A percentile compares a stretch with the other conserved stretches of the same genome.
phyloP scores from a whole-genome alignment of 2,888 invertebrate genomes.

The Parnassius orleans region DNA sequence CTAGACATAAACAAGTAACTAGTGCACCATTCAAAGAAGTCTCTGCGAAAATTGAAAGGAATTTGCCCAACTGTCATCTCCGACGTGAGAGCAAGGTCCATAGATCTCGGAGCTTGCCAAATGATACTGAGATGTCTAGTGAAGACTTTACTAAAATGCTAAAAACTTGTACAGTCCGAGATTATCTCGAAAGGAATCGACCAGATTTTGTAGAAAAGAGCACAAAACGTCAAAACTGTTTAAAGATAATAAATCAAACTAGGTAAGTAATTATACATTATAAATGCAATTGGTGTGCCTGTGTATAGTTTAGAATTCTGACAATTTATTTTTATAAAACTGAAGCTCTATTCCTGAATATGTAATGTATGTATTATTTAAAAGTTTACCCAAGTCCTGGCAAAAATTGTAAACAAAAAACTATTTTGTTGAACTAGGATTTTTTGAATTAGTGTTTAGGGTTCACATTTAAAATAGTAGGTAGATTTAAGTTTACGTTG shows the following conservation, averaged over 20 bases:
- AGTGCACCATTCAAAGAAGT: conserved; percentile 57
- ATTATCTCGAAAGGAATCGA: conserved; percentile 85
- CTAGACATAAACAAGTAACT: conserved; percentile 42
- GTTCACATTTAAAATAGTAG: no score
- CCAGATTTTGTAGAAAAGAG: conserved; percentile 84
- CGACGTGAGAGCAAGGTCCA: conserved; percentile 34
- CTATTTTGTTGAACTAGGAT: no score
- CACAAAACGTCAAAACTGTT: conserved; percentile 57
- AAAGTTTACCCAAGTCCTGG: no score
- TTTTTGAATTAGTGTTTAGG: no score
- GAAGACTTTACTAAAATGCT: conserved; percentile 50
- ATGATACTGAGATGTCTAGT: conserved; percentile 60
- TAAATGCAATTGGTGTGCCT: no score
- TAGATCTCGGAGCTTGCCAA: conserved; percentile 56
- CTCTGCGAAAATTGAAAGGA: conserved; percentile 49
- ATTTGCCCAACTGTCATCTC: conserved; percentile 39
- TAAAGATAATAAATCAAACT: conserved; percentile 59
- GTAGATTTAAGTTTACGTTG: no score
- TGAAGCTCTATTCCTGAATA: no score
- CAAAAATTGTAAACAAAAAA: no score
- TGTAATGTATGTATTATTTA: no score
- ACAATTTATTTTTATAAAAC: no score
- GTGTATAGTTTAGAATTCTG: no score
- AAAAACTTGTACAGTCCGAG: conserved; percentile 78
- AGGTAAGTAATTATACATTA: conserved; percentile 48